phyloP scores from a whole-genome alignment of 2,797 vertebrate genomes.

The Myiotriccus ornatus region DNA sequence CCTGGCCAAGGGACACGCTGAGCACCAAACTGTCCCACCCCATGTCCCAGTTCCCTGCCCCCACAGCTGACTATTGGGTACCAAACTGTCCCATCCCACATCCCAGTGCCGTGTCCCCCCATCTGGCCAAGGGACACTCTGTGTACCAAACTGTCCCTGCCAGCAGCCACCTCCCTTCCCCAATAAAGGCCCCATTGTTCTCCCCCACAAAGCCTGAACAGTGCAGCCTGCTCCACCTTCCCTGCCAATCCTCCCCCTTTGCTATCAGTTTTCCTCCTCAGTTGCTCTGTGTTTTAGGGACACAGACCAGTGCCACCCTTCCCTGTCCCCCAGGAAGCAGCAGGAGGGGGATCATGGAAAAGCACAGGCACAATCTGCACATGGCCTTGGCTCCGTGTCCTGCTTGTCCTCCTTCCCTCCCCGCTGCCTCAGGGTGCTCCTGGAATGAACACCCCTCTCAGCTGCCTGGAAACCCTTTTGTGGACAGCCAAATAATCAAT shows the following conservation, averaged over 20 bases:
- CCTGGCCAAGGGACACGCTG: neutral
- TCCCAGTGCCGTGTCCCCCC: neutral
- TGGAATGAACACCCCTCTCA: neutral
- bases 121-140: neutral
- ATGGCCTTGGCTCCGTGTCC: neutral
- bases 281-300: neutral
- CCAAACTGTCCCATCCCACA: neutral
- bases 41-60: neutral
- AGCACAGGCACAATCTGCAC: neutral
- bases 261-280: constrained; percentile 2
- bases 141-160: neutral
- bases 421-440: neutral
- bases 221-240: constrained; percentile 52
- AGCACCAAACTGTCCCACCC: neutral
- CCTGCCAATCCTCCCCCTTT: neutral
- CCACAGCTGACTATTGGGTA: neutral
- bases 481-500: neutral
- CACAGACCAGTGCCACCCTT: neutral
- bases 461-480: neutral
- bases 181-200: constrained; percentile 57
- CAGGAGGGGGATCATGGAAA: neutral
- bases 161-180: neutral
- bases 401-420: neutral
- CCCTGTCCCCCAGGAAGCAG: neutral
- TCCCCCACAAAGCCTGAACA: constrained; percentile 3